phyloP scores from a whole-genome alignment of 2,888 invertebrate species.

The Spatulosminthurus flaviceps region DNA sequence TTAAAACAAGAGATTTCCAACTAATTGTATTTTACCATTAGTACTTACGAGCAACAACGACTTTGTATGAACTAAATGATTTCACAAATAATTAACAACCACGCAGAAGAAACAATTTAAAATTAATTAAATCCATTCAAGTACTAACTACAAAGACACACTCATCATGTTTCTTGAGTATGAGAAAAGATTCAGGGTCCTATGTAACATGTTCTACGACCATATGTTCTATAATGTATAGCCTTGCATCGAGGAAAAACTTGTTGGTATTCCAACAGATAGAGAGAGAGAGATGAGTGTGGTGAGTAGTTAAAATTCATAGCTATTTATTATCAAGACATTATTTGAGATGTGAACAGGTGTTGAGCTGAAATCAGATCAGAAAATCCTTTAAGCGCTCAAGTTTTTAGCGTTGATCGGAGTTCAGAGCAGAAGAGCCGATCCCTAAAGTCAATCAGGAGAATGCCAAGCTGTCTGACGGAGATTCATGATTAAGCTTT shows the following conservation, averaged over 20 bases:
- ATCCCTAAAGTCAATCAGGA: background rate
- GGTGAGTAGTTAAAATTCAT: no score
- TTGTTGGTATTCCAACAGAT: background rate
- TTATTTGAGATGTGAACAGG: background rate
- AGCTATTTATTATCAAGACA: background rate
- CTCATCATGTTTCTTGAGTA: no score
- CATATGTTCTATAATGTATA: no score
- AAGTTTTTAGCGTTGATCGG: no score
- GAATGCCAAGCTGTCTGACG: conserved; percentile 2
- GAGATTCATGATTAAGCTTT: background rate
- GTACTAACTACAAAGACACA: background rate
- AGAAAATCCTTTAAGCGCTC: no score
- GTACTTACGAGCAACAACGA: background rate
- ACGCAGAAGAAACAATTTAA: background rate
- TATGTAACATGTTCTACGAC: no score
- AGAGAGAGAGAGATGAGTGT: no score
- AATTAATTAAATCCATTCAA: conserved; percentile 18
- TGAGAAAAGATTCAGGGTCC: no score
- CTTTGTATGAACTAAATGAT: background rate
- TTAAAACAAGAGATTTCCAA: no score
- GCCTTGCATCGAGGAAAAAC: background rate
- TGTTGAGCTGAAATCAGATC: conserved; percentile 4
- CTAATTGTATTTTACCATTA: no score
- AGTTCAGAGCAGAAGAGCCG: no score
- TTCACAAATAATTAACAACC: conserved; percentile 7